A percentile compares a stretch with the other conserved stretches of the same genome.
Evolutionary conservation across 2,888 invertebrate genomes (phyloP).

Genomic region (Acheta domesticus): DNA sequence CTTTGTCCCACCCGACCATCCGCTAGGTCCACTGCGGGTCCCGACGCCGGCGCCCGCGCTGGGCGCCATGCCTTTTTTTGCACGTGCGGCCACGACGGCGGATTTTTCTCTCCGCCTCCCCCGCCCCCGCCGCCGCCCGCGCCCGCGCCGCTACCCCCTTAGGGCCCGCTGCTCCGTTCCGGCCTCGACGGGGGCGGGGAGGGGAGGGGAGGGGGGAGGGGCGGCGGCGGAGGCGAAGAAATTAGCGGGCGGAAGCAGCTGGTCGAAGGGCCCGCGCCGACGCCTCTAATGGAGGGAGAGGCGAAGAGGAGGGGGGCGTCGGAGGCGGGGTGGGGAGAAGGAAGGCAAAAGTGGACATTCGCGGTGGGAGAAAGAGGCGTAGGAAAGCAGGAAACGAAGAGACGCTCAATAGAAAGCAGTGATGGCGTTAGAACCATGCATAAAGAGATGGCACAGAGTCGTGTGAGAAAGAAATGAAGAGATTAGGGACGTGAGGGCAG

Average conservation of each 20-base stretch:
- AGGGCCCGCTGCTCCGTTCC: no score
- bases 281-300: background rate
- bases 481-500: no score
- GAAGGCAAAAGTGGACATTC: no score
- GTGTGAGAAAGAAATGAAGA: no score
- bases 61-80: background rate
- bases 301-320: background rate
- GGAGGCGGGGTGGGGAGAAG: background rate
- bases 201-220: background rate
- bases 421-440: no score
- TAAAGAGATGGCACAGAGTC: no score
- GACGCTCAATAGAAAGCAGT: no score
- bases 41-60: background rate
- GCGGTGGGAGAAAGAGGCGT: no score
- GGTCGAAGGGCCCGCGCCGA: background rate
- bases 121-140: background rate
- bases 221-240: background rate
- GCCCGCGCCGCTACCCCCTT: background rate
- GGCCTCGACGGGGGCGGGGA: no score
- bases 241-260: slow-evolving; percentile 18
- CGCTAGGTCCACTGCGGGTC: no score
- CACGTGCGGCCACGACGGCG: slow-evolving; percentile 5
- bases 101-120: background rate
- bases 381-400: no score
- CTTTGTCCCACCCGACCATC: no score